Evolutionary conservation across 2,888 invertebrate species (phyloP).

Genomic region (Gastracanthus pulcherrimus): DNA sequence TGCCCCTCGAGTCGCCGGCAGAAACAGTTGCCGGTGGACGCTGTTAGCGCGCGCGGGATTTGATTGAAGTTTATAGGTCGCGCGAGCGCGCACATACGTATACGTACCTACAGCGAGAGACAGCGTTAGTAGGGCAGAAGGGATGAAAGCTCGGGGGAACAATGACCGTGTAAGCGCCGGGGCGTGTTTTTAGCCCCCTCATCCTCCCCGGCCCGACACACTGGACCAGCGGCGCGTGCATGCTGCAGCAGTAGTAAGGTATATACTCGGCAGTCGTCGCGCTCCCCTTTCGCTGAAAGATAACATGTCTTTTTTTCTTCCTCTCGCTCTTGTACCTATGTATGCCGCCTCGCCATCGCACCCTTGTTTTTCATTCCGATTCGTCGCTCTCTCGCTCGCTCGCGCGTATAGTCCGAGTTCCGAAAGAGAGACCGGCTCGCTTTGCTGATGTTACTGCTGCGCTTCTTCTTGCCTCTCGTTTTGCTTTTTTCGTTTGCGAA

Average conservation of each 20-base stretch:
- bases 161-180: slow-evolving; percentile 19
- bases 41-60: background rate
- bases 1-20: background rate
- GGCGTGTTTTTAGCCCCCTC: slow-evolving; percentile 16
- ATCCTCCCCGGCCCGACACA: background rate
- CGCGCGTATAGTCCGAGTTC: background rate
- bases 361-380: background rate
- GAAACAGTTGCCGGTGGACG: background rate
- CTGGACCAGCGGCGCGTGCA: background rate
- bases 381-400: too few species aligned
- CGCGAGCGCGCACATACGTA: background rate
- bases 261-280: background rate
- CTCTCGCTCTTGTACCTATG: background rate
- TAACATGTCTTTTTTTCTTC: slow-evolving; percentile 21
- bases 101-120: too few species aligned
- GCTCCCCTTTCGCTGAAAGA: slow-evolving; percentile 14
- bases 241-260: too few species aligned
- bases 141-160: slow-evolving; percentile 28
- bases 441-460: background rate
- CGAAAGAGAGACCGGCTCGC: background rate
- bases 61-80: slow-evolving; percentile 33
- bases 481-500: background rate
- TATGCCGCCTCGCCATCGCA: too few species aligned
- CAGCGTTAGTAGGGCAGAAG: slow-evolving; percentile 11
- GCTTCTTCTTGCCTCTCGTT: background rate